Evolutionary conservation across 2,113 vertebrate species (phyloP).

Genomic region (Sceloporus undulatus): DNA sequence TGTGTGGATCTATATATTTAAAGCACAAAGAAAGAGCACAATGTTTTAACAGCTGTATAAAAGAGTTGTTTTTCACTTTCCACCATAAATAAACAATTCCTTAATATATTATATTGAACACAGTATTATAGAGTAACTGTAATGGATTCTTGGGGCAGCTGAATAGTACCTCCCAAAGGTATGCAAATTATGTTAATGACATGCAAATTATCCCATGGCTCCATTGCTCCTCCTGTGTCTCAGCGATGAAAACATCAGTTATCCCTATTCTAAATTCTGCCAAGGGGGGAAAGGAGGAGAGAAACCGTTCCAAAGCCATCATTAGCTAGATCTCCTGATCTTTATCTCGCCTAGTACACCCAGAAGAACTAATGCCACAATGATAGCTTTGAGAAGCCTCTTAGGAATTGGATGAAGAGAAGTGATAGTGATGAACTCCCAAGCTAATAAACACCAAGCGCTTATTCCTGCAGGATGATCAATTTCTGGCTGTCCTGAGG

Average conservation of each 20-base stretch:
- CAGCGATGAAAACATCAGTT: constrained; percentile 31
- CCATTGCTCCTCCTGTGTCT: background rate
- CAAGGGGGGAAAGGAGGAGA: background rate
- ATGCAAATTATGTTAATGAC: constrained; percentile 1
- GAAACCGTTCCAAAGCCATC: constrained; percentile 65
- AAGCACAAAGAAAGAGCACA: background rate
- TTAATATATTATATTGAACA: background rate
- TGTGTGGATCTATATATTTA: background rate
- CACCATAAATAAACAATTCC: background rate
- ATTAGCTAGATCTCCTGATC: constrained; percentile 82
- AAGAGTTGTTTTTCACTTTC: background rate
- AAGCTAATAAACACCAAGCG: constrained; percentile 85
- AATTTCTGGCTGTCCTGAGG: constrained; percentile 86
- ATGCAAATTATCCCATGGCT: background rate
- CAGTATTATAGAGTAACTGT: background rate
- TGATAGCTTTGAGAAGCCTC: constrained; percentile 85
- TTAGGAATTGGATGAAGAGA: constrained; percentile 82
- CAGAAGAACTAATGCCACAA: constrained; percentile 82
- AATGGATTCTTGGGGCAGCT: background rate
- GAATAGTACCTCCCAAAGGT: background rate
- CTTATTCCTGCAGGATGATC: constrained; percentile 86
- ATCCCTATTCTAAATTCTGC: constrained; percentile 42
- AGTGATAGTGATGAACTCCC: constrained; percentile 85
- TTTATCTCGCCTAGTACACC: constrained; percentile 79
- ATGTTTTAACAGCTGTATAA: background rate